A percentile compares a stretch with the other conserved stretches of the same genome.
phyloP scores from a whole-genome alignment of 2,888 invertebrate genomes.

The Synanthedon myopaeformis region DNA sequence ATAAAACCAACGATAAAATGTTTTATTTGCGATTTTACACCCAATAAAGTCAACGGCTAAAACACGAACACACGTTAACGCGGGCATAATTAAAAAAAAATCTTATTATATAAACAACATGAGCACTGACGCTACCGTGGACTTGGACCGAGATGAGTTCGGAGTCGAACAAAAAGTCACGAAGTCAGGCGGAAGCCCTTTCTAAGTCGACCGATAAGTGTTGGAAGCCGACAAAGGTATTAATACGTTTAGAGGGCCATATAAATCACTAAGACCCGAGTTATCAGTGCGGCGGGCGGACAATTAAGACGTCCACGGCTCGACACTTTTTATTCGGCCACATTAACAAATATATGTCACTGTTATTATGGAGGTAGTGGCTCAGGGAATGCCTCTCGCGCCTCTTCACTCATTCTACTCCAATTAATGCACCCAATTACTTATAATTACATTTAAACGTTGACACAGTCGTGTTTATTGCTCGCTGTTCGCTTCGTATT shows the following conservation, averaged over 20 bases:
- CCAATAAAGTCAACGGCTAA: background rate
- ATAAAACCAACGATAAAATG: background rate
- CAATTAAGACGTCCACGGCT: conserved; percentile 56
- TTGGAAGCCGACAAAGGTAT: conserved; percentile 57
- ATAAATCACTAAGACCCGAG: conserved; percentile 56
- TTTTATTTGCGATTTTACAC: background rate
- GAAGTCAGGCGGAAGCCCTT: conserved; percentile 46
- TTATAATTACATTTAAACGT: no score
- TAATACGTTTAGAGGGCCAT: conserved; percentile 49
- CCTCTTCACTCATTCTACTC: no score
- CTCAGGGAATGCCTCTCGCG: background rate
- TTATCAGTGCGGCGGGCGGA: conserved; percentile 36
- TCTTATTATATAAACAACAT: background rate
- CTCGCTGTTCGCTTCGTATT: no score
- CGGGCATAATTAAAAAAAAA: background rate
- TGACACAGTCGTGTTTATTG: no score
- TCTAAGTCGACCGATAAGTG: conserved; percentile 42
- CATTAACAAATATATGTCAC: conserved; percentile 24
- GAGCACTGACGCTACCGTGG: background rate
- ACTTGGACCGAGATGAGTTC: background rate
- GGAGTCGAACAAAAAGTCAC: conserved; percentile 12
- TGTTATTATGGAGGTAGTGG: conserved; percentile 9
- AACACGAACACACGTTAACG: background rate
- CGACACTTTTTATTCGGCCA: conserved; percentile 10
- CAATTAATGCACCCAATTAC: no score